Percentiles rank a stretch among this genome's conserved stretches.
Evolutionary conservation across 92 coral and sea anemone genomes (phyloP).

Genomic region (Hydrozoanthus gracilis): DNA sequence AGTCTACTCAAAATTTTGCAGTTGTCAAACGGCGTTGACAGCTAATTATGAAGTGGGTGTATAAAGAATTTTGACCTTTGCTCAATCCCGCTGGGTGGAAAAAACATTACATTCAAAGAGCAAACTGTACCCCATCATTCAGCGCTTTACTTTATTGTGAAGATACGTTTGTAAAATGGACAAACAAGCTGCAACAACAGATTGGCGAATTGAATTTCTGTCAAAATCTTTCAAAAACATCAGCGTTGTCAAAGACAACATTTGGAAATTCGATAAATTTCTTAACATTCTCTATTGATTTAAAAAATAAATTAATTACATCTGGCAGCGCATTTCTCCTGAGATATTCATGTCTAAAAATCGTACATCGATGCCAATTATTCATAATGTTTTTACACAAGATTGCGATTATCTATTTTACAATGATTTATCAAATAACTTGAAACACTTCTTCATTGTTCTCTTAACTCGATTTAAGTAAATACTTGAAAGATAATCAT

Average conservation of each 20-base stretch:
- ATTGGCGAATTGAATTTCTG: slow-evolving; percentile 38
- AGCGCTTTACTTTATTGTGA: slow-evolving; percentile 32
- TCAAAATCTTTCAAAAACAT: slow-evolving; percentile 16
- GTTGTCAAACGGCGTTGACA: not conserved
- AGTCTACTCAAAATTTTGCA: not conserved
- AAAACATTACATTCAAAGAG: slow-evolving; percentile 29
- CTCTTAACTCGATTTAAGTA: slow-evolving; percentile 28
- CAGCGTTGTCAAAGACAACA: slow-evolving; percentile 35
- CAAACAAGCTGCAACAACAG: slow-evolving; percentile 49
- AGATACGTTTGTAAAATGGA: slow-evolving; percentile 13
- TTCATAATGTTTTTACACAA: slow-evolving; percentile 28
- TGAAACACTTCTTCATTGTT: slow-evolving; percentile 19
- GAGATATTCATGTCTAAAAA: not conserved
- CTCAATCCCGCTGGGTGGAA: slow-evolving; percentile 39
- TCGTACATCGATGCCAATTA: slow-evolving; percentile 15
- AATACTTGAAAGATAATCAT: slow-evolving; percentile 44
- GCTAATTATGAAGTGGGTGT: not conserved
- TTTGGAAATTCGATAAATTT: slow-evolving; percentile 36
- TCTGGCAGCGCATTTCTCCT: not conserved
- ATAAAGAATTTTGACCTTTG: slow-evolving; percentile 47
- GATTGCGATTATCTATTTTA: slow-evolving; percentile 4
- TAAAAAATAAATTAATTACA: slow-evolving; percentile 20
- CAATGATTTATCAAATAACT: slow-evolving; percentile 13
- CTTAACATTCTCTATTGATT: not conserved
- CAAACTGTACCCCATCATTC: slow-evolving; percentile 23